Conservation (phyloP, 2,797 vertebrate species). For the Simalia tracyae region DNA sequence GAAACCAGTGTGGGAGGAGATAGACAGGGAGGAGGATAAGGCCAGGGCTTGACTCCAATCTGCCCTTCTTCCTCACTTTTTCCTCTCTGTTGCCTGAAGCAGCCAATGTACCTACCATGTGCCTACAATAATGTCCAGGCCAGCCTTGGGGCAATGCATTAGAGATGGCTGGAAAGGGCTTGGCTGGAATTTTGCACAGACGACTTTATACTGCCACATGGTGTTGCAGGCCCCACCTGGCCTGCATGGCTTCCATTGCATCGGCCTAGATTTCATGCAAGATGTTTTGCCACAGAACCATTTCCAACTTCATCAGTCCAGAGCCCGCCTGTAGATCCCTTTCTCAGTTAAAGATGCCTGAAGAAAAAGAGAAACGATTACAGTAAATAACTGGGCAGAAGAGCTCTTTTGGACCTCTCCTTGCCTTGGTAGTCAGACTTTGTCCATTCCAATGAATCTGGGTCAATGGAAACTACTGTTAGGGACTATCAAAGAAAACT, state of each 20-base stretch:
- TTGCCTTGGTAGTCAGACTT: constrained; percentile 30
- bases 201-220: not conserved
- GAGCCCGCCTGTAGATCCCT: not conserved
- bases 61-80: not conserved
- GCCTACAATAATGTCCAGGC: not conserved
- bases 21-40: not conserved
- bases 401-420: constrained; percentile 1
- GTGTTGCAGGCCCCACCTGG: not conserved
- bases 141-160: not conserved
- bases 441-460: constrained; percentile 33
- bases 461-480: constrained; percentile 28
- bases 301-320: not conserved
- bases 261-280: not conserved
- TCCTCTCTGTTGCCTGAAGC: not conserved
- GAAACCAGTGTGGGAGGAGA: not conserved
- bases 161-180: not conserved
- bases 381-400: not conserved
- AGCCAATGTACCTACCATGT: not conserved
- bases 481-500: constrained; percentile 34
- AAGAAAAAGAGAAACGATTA: not conserved
- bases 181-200: not conserved
- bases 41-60: not conserved
- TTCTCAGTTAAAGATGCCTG: not conserved
- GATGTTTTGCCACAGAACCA: not conserved
- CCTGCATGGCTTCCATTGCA: fast-evolving